A percentile compares a stretch with the other conserved stretches of the same genome.
Conservation (phyloP, 2,113 vertebrate genomes). For the Phylloscopus trochiloides region DNA sequence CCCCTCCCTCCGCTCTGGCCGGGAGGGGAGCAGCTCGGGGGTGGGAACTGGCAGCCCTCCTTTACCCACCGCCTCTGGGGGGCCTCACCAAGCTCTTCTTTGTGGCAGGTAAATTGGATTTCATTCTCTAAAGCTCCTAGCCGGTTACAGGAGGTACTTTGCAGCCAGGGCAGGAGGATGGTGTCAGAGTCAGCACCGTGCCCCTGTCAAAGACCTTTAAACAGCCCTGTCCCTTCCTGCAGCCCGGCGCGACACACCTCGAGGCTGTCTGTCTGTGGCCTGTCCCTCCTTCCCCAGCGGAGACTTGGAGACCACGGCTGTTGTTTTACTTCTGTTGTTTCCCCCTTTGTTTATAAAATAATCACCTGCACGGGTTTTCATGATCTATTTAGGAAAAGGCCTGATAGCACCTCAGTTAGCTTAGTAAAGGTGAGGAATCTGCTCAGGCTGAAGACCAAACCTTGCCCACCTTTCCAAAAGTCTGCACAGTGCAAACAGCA, state of each 20-base stretch:
- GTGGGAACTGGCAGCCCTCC: neutral
- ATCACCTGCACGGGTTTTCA: neutral
- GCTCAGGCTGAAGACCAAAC: neutral
- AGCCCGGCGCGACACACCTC: neutral
- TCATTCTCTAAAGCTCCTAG: conserved; percentile 17
- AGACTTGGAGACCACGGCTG: neutral
- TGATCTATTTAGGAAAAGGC: neutral
- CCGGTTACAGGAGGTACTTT: neutral
- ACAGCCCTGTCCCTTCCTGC: conserved; percentile 10
- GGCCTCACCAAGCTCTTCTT: conserved; percentile 4
- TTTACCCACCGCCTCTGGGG: neutral
- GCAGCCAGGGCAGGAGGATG: neutral
- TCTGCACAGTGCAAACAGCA: neutral
- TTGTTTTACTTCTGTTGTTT: neutral
- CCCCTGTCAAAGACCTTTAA: neutral
- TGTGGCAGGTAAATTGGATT: conserved; percentile 70
- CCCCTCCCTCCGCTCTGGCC: neutral
- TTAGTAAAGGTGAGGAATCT: neutral
- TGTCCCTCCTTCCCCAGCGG: neutral
- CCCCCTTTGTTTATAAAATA: neutral
- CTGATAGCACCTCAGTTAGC: neutral
- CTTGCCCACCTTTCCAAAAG: neutral
- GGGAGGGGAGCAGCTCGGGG: neutral
- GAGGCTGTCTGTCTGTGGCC: neutral
- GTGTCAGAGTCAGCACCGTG: neutral